These are phyloP conservation scores for Myotis lucifugus DNA, from an alignment of 2,113 vertebrate species.

Conservation along the genomic window DNA sequence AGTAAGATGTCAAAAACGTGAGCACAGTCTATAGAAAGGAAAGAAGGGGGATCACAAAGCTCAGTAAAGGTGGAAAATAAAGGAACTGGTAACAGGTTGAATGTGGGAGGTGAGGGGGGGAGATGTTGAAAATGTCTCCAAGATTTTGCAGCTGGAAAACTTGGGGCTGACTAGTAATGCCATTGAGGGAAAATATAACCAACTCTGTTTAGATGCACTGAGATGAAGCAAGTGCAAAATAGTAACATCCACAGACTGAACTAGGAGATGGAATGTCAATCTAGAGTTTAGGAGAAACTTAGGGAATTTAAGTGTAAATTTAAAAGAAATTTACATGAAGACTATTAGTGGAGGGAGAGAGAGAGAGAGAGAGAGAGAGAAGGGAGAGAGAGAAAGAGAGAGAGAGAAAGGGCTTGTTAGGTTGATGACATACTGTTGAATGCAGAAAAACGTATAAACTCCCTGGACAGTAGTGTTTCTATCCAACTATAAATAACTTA, in stretches of 20 bases:
- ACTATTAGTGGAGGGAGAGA: not conserved
- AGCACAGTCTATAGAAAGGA: slow-evolving; percentile 30
- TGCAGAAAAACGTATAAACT: not conserved
- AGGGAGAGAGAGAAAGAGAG: not conserved
- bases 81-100: slow-evolving; percentile 55
- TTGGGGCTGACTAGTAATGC: slow-evolving; percentile 35
- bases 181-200: slow-evolving; percentile 52
- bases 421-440: not conserved
- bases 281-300: slow-evolving; percentile 25
- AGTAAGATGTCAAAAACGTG: not conserved
- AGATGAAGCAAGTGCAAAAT: slow-evolving; percentile 5
- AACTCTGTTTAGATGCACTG: slow-evolving; percentile 37
- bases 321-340: slow-evolving; percentile 29
- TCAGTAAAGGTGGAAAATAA: slow-evolving; percentile 3
- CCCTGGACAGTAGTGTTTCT: not conserved
- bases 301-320: not conserved
- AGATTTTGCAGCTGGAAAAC: slow-evolving; percentile 58
- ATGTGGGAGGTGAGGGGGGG: slow-evolving; percentile 56
- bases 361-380: not conserved
- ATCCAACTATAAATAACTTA: not conserved
- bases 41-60: not conserved
- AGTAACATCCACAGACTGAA: slow-evolving; percentile 11
- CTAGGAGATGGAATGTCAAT: not conserved
- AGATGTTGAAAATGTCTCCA: not conserved
- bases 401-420: not conserved